Conservation (phyloP, 2,888 invertebrate genomes). For the Ligdia adustata region DNA sequence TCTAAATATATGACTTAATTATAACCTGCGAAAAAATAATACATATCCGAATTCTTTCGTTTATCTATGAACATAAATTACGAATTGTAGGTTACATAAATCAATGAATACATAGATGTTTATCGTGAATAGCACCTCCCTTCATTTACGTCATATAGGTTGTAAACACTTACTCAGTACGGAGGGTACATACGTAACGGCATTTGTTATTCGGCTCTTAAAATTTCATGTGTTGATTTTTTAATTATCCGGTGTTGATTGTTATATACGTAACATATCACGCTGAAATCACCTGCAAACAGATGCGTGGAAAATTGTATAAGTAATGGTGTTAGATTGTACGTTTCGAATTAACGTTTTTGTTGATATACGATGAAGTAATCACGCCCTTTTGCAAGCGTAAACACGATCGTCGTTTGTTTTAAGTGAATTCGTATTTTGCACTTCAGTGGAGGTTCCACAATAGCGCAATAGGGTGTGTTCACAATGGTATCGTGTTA, state of each 20-base stretch:
- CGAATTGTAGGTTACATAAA: constrained; percentile 20
- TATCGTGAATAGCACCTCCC: constrained; percentile 9
- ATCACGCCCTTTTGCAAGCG: background rate
- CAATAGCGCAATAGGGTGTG: constrained; percentile 51
- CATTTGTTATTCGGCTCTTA: constrained; percentile 27
- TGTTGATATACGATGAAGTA: background rate
- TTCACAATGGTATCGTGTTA: constrained; percentile 64
- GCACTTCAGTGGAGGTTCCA: constrained; percentile 35
- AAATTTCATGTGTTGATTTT: constrained; percentile 35
- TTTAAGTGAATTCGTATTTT: constrained; percentile 37
- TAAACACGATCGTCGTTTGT: constrained; percentile 12
- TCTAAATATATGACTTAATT: too few relatives aligned
- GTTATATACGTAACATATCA: constrained; percentile 32
- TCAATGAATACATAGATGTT: too few relatives aligned
- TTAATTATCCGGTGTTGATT: constrained; percentile 37
- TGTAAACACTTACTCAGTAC: constrained; percentile 26
- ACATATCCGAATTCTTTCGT: constrained; percentile 40
- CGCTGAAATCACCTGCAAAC: constrained; percentile 32
- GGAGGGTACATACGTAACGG: constrained; percentile 22
- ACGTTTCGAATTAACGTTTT: constrained; percentile 2
- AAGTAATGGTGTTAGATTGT: constrained; percentile 16
- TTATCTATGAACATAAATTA: constrained; percentile 35
- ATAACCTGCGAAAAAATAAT: too few relatives aligned
- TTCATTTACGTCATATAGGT: constrained; percentile 25
- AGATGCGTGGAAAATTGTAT: constrained; percentile 28